Evolutionary conservation across 2,113 vertebrate genomes (phyloP), one percentile per base, ranked within the genome.

Genomic region (Scartelaos histophorus): DNA sequence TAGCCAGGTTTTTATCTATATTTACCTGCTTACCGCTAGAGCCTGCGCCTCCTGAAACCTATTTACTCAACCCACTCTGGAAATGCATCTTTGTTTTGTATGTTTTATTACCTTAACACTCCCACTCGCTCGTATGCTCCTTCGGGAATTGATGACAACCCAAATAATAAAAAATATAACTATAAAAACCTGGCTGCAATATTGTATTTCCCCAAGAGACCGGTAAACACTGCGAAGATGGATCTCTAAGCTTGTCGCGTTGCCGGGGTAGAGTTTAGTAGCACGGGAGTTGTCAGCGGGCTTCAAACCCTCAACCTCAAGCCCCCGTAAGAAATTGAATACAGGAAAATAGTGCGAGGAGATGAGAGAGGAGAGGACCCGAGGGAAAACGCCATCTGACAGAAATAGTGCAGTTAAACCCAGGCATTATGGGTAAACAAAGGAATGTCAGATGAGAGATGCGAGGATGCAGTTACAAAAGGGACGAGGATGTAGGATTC

Each of bases 391-490:
- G 12, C 4, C 24, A 38, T 53, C 67, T 10, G 38, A 61, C 74
- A 78, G 73, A 89, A 93, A 91, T 87, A 91, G 81, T 75, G 61
- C 67, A 24, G 87, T 86, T 88, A 89, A 89, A 78, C 81, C 71
- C 66, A 56, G 51, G 71, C 66, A 73, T 85, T 86, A 71, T 76
- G 77, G n/a, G 65, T 72, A 78, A 66, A 53, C 74, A 75, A 11
- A 53, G 21, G 3, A 15, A n/a, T 25, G 12, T 34, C 46, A 64
- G 43, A 53, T 47, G 47, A 73, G 35, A 68, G 58, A 25, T 19
- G 17, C 17, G 22, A 38, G 51, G 24, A 3, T 2, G 54, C 19
- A 35, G n/a, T 24, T 17, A 34, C 35, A 66, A 21, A 45, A 22
- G 10, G 13, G 4, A 66, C 1, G n/a, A 1, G 17, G n/a, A 34